Base-by-base conservation (phyloP, 2,797 vertebrate species). In the Parauchenoglanis ngamensis region DNA sequence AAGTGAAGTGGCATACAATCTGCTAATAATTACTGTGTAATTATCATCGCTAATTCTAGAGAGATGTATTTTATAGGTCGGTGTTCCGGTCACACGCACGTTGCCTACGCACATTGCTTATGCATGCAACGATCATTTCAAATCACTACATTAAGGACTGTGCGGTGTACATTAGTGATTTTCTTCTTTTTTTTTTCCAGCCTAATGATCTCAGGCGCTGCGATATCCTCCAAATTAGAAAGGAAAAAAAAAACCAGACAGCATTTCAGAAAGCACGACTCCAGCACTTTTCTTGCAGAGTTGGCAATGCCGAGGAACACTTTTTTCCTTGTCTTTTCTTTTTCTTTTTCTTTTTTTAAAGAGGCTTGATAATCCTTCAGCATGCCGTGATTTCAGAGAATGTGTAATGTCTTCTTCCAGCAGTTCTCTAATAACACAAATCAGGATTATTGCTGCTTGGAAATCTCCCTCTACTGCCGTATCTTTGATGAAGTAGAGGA, bases 371-470 rank as follows among this genome's bases (percentile, higher is more conserved):
- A 77, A 68, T 83, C 83, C 17, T 21, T 75, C 28, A 79, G 63
- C 21, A n/a, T 2, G 19, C 61, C 57, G 54, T 40, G 85, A 83
- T 83, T 78, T 78, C 65, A 25, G 25, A 52, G 56, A 72, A 46
- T 4, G 56, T 25, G 2, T 80, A 76, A 82, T 15, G 15, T 68
- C 61, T 65, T 72, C 59, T 44, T 81, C 80, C 21, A 12, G 35
- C 61, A 40, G 61, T 67, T 87, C 77, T 57, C n/a, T 87, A 85
- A 70, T 76, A 79, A 90, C 82, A 80, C 82, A 80, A 85, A 85
- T 85, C 57, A 61, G 89, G 83, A 89, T 88, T 80, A 80, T 52
- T 78, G 72, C 75, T 83, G 82, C 54, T n/a, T 67, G 54, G 73
- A 89, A 88, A 83, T 80, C 82, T 86, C 56, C 57, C 68, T 67